phyloP scores from a whole-genome alignment of 2,113 vertebrate species.

The Macaca nemestrina region DNA sequence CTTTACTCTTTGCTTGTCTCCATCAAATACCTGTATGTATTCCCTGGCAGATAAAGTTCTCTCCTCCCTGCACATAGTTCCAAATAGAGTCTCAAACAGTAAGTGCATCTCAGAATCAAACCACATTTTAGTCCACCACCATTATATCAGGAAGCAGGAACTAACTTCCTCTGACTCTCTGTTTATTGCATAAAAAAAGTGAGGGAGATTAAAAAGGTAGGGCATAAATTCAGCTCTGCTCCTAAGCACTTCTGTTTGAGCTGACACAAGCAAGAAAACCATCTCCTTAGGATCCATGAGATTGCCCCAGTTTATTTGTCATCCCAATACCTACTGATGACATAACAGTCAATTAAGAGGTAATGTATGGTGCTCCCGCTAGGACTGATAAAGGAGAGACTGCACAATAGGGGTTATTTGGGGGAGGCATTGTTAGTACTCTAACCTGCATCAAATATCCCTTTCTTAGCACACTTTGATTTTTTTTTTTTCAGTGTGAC shows the following conservation, averaged over 20 bases:
- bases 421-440: slow-evolving; percentile 7
- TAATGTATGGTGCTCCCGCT: slow-evolving; percentile 80
- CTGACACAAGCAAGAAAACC: slow-evolving; percentile 65
- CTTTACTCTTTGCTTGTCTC: background rate
- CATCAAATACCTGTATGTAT: background rate
- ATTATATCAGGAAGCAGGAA: background rate
- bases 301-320: slow-evolving; percentile 75
- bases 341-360: slow-evolving; percentile 80
- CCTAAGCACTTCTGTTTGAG: slow-evolving; percentile 66
- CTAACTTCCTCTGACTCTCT: background rate
- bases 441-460: slow-evolving; percentile 51
- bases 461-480: slow-evolving; percentile 39
- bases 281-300: slow-evolving; percentile 74
- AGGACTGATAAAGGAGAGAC: slow-evolving; percentile 56
- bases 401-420: slow-evolving; percentile 66
- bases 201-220: background rate
- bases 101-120: background rate
- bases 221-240: slow-evolving; percentile 6
- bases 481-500: background rate
- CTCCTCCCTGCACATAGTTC: background rate
- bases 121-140: background rate
- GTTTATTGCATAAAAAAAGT: background rate
- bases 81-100: background rate
- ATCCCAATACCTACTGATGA: slow-evolving; percentile 66
- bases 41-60: background rate